Evolutionary conservation across 2,888 invertebrate species (phyloP), one percentile per base, ranked within the genome.

Genomic region (Leptinotarsa rubiginosa): DNA sequence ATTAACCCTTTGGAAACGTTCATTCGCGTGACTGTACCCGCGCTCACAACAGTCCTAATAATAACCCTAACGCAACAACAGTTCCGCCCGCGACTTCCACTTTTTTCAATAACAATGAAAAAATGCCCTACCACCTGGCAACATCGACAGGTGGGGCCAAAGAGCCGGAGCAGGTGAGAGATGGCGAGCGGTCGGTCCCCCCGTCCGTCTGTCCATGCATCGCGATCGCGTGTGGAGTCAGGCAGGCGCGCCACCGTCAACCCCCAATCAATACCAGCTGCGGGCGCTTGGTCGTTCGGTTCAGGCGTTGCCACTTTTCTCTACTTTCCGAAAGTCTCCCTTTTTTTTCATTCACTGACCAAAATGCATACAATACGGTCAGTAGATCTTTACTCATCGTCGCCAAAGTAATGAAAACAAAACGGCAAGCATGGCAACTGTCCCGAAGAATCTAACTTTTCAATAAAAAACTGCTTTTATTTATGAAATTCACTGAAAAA

Each of bases 201-300:
- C 75, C 75, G 79, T 79, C 89, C 74, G 70, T 73, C 75, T 66
- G 75, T 73, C 59, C 74, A 69, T 74, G 72, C 89, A 71, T 79
- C 68, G 54, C 76, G 78, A 83, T 87, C 86, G 87, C 87, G 86
- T 87, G 87, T 85, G 86, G 86, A 86, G 87, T 86, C 87, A 84
- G 84, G 83, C 84, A 84, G 87, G 86, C 87, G 86, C 84, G 80
- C 78, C 83, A 77, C 77, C 76, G 75, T 70, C 78, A 79, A 80
- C 81, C 81, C 78, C 79, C 81, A 84, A 84, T 84, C 83, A 82
- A 84, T 84, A 83, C 82, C 83, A 80, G 87, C 87, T 88, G 88
- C 89, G 83, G 89, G 87, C 88, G 88, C 89, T 89, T 86, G 67
- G 75, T 69, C 72, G 56, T 75, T 75, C 72, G 65, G 70, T 41